Conservation (phyloP, 1,140 invertebrate species). For the Mesaphorura yosii region DNA sequence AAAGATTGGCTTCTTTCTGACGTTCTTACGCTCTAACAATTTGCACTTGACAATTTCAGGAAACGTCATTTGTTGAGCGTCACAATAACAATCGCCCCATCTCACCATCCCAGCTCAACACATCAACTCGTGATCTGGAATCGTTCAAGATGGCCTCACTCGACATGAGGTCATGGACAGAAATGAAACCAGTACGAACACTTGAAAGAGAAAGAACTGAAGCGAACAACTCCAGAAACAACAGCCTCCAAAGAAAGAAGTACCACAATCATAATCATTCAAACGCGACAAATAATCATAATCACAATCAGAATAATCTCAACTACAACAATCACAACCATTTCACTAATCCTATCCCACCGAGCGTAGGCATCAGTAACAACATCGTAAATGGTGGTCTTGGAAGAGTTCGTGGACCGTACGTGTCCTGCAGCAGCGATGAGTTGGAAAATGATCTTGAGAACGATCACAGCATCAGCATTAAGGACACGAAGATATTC, state of each 20-base stretch:
- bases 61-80: slow-evolving; percentile 29
- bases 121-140: slow-evolving; percentile 19
- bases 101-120: slow-evolving; percentile 26
- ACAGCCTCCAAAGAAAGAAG: slow-evolving; percentile 19
- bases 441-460: slow-evolving; percentile 22
- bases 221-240: slow-evolving; percentile 2
- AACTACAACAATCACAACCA: no score
- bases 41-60: slow-evolving; percentile 14
- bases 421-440: slow-evolving; percentile 26
- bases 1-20: background rate
- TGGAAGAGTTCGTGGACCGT: slow-evolving; percentile 21
- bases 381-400: slow-evolving; percentile 14
- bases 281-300: no score
- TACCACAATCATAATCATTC: no score
- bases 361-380: background rate
- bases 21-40: background rate
- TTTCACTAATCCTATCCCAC: slow-evolving; percentile 1
- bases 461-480: background rate
- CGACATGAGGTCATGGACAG: slow-evolving; percentile 14
- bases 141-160: slow-evolving; percentile 17
- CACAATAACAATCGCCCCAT: slow-evolving; percentile 31
- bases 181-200: slow-evolving; percentile 22
- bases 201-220: background rate
- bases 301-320: no score
- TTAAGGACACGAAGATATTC: slow-evolving; percentile 26